phyloP scores from a whole-genome alignment of 2,888 invertebrate genomes.

The Galerucella nymphaeae region DNA sequence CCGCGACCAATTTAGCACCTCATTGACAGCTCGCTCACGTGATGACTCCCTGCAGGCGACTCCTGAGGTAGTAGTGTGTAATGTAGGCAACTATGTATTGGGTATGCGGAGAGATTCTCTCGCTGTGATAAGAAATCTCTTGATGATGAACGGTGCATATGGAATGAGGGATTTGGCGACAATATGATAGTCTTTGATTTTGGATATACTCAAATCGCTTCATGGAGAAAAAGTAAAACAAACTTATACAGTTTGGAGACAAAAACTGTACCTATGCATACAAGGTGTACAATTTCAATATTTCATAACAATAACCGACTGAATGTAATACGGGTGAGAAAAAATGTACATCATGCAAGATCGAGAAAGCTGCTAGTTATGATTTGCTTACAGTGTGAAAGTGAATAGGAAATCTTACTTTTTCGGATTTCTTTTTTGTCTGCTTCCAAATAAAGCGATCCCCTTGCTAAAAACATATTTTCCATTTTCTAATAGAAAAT shows the following conservation, averaged over 20 bases:
- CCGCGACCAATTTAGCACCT: slow-evolving; percentile 41
- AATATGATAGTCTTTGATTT: not conserved
- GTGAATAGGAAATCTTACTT: too few relatives aligned
- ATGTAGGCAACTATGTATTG: slow-evolving; percentile 16
- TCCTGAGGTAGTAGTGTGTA: slow-evolving; percentile 40
- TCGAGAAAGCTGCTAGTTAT: too few relatives aligned
- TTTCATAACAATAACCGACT: not conserved
- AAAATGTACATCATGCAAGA: too few relatives aligned
- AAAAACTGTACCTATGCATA: not conserved
- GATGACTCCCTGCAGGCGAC: slow-evolving; percentile 36
- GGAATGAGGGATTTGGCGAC: not conserved
- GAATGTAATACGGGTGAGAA: too few relatives aligned
- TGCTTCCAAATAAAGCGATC: too few relatives aligned
- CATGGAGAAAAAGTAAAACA: not conserved
- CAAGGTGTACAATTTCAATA: not conserved
- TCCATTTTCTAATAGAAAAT: too few relatives aligned
- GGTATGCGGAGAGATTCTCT: slow-evolving; percentile 4
- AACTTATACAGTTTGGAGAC: not conserved
- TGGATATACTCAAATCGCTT: not conserved
- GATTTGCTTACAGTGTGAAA: too few relatives aligned
- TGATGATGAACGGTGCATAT: slow-evolving; percentile 6
- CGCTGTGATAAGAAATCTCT: slow-evolving; percentile 18
- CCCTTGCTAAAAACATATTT: too few relatives aligned
- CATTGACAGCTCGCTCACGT: slow-evolving; percentile 49
- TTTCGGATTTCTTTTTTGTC: too few relatives aligned